Conservation (phyloP, 2,797 vertebrate species). For the Chrysolophus pictus region DNA sequence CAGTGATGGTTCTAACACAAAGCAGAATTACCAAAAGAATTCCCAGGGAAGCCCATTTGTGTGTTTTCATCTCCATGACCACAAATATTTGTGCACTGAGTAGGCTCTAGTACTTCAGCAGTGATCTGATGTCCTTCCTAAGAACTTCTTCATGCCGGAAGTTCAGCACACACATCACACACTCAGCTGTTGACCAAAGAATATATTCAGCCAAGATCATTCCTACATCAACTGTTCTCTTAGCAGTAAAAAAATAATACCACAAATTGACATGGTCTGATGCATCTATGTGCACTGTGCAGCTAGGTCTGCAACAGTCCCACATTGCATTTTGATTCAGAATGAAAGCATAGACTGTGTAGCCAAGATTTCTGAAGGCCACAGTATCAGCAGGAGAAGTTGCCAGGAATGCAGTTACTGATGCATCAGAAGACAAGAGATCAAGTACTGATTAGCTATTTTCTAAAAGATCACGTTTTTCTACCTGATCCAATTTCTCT, state of each 20-base stretch:
- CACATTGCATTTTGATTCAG: neutral
- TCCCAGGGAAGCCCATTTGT: neutral
- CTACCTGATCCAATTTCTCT: slow-evolving; percentile 39
- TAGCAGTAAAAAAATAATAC: neutral
- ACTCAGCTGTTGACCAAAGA: neutral
- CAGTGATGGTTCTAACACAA: neutral
- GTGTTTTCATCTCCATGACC: neutral
- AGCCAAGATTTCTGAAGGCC: neutral
- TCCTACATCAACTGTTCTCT: neutral
- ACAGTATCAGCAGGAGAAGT: neutral
- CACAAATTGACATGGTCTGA: neutral
- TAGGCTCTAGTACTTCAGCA: neutral
- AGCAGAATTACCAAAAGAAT: neutral
- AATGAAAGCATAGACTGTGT: neutral
- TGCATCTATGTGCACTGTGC: neutral
- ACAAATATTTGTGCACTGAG: neutral
- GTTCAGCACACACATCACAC: neutral
- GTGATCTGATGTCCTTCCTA: neutral
- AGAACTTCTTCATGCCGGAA: neutral
- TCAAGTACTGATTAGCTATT: slow-evolving; percentile 2
- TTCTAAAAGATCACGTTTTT: slow-evolving; percentile 21
- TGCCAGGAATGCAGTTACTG: neutral
- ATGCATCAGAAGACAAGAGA: slow-evolving; percentile 21
- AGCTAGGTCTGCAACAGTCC: neutral
- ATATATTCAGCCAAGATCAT: neutral